phyloP scores from a whole-genome alignment of 2,113 vertebrate species.

The Elephas maximus region DNA sequence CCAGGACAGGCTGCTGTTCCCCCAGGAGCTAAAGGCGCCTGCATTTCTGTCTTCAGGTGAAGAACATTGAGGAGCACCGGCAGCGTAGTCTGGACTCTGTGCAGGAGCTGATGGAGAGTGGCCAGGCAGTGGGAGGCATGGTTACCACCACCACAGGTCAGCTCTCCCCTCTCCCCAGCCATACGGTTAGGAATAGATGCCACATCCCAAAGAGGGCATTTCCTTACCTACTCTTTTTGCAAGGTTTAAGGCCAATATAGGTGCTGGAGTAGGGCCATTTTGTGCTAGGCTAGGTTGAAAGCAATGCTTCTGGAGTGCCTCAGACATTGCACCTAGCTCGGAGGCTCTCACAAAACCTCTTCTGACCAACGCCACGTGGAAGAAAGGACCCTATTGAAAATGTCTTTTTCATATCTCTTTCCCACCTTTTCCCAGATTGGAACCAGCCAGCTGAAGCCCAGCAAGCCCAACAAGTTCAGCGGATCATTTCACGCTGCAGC shows the following conservation, averaged over 20 bases:
- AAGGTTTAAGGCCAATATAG: background rate
- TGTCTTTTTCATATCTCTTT: background rate
- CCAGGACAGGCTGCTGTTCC: background rate
- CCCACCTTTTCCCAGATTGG: conserved; percentile 91
- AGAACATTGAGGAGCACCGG: conserved; percentile 98
- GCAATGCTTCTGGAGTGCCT: conserved; percentile 46
- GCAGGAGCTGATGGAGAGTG: conserved; percentile 98
- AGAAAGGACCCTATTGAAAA: accelerated
- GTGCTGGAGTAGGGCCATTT: conserved; percentile 21
- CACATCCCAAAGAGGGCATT: background rate
- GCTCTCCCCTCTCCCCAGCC: background rate
- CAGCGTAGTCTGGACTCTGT: conserved; percentile 96
- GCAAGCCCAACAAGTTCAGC: conserved; percentile 96
- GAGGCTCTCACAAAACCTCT: background rate
- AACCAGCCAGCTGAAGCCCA: conserved; percentile 97
- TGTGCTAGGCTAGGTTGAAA: conserved; percentile 51
- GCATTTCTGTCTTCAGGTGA: conserved; percentile 91
- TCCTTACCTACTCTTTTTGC: background rate
- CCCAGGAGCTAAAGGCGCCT: conserved; percentile 34
- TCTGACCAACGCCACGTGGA: background rate
- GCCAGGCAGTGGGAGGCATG: conserved; percentile 99
- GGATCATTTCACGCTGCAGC: conserved; percentile 98
- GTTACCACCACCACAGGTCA: conserved; percentile 99
- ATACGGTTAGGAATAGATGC: background rate
- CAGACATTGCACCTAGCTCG: background rate